Percentiles rank a stretch among this genome's conserved stretches.
Conservation (phyloP, 2,113 vertebrate species). For the Poicephalus gulielmi region DNA sequence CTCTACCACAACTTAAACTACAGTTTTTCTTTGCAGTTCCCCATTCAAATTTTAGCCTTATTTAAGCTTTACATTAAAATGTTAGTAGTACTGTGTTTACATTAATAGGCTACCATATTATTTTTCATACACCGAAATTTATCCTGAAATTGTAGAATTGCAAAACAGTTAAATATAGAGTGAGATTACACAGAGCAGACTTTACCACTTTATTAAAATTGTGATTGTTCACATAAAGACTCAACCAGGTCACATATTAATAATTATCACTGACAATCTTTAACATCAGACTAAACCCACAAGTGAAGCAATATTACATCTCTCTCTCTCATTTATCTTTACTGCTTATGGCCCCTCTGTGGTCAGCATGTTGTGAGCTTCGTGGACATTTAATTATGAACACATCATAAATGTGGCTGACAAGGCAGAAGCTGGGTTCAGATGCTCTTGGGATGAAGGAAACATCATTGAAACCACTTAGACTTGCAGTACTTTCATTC, state of each 20-base stretch:
- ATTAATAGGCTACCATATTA: background rate
- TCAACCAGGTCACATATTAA: conserved; percentile 86
- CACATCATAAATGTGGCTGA: conserved; percentile 86
- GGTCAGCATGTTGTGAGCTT: conserved; percentile 79
- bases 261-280: conserved; percentile 90
- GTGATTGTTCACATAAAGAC: conserved; percentile 78
- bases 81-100: background rate
- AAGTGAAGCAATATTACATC: conserved; percentile 90
- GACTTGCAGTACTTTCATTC: conserved; percentile 56
- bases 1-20: background rate
- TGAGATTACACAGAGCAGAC: background rate
- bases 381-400: conserved; percentile 85
- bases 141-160: background rate
- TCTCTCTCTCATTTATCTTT: conserved; percentile 88
- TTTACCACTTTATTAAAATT: conserved; percentile 78
- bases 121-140: background rate
- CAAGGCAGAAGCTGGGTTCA: conserved; percentile 77
- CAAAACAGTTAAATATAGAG: background rate
- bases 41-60: background rate
- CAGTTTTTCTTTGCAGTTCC: background rate
- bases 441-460: conserved; percentile 72
- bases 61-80: background rate
- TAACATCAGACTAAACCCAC: conserved; percentile 86
- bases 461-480: conserved; percentile 63
- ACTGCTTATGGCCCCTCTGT: conserved; percentile 85